Percentiles rank a stretch among this genome's conserved stretches.
These are phyloP conservation scores for Heteractis magnifica DNA, from an alignment of 92 coral and sea anemone species.

Conservation along the genomic window DNA sequence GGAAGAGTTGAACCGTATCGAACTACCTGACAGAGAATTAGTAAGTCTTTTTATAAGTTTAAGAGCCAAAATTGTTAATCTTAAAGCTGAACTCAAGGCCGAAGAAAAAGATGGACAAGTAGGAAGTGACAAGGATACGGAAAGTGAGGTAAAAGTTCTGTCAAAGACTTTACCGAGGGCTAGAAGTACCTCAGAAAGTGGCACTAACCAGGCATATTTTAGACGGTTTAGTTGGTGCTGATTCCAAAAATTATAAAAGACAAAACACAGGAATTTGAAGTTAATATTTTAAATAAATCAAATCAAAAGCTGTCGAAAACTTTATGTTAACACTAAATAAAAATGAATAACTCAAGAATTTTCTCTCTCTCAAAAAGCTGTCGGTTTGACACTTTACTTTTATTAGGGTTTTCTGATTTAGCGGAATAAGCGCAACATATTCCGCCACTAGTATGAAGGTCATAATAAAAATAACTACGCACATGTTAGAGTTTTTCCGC, in stretches of 20 bases:
- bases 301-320: too few relatives aligned
- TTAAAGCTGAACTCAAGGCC: conserved; percentile 67
- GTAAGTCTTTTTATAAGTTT: conserved; percentile 79
- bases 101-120: conserved; percentile 60
- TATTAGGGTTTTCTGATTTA: too few relatives aligned
- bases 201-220: conserved; percentile 7
- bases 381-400: too few relatives aligned
- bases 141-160: conserved; percentile 6
- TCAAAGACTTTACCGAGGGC: conserved; percentile 27
- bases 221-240: conserved; percentile 81
- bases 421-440: too few relatives aligned
- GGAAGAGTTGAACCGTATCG: conserved; percentile 82
- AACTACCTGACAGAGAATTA: conserved; percentile 74
- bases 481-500: too few relatives aligned
- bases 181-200: conserved; percentile 2
- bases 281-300: too few relatives aligned
- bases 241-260: background rate
- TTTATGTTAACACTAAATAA: too few relatives aligned
- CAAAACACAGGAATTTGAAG: too few relatives aligned
- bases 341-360: too few relatives aligned
- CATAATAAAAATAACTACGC: too few relatives aligned
- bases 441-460: too few relatives aligned
- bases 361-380: too few relatives aligned
- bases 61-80: conserved; percentile 76
- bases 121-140: conserved; percentile 27